Base-by-base conservation (phyloP, 2,113 vertebrate species). In the Arothron firmamentum region DNA sequence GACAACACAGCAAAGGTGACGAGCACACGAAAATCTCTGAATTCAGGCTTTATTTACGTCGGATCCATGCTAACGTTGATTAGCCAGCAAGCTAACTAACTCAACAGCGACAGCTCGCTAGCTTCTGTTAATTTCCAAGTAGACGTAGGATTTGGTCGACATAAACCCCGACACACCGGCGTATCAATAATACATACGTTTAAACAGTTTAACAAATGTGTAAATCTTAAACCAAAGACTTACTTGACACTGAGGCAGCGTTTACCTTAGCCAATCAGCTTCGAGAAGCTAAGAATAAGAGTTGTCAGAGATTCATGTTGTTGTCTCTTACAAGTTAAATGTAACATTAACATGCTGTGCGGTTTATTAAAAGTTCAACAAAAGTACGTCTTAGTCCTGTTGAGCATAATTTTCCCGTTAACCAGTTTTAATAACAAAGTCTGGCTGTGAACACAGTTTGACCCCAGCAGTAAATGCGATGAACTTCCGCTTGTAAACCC, bases 71-170 rank as follows among this genome's bases (percentile, higher is more conserved):
- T 70, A 69, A 62, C 57, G 21, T 52, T 68, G 48, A 51, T 67
- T 85, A 87, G 77, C 76, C 65, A 56, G 16, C 12, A 46, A 50
- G 83, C 81, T 85, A 87, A 78, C 70, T 20, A 66, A 77, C 73
- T 74, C 70, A 72, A 19, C 38, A 48, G 54, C 70, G 43, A 41
- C 66, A 69, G 59, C 74, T 63, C 48, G 42, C 46, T 68, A 52
- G 28, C 41, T 47, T 56, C 8, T 62, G 60, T 21, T 58, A 8
- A 67, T 45, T 68, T 61, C 67, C 67, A 25, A 19, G 3, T 38
- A 3, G 4, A 43, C 15, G n/a, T 8, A 20, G 21, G 38, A 42
- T 20, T 10, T 1, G 5, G 3, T 25, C 1, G 5, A 54, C 19
- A 48, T 1, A 17, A 7, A 58, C 1, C 2, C 0, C 2, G 12